A percentile compares a stretch with the other conserved stretches of the same genome.
Evolutionary conservation across 2,113 vertebrate species (phyloP).

Genomic region (Dryoscopus gambensis): DNA sequence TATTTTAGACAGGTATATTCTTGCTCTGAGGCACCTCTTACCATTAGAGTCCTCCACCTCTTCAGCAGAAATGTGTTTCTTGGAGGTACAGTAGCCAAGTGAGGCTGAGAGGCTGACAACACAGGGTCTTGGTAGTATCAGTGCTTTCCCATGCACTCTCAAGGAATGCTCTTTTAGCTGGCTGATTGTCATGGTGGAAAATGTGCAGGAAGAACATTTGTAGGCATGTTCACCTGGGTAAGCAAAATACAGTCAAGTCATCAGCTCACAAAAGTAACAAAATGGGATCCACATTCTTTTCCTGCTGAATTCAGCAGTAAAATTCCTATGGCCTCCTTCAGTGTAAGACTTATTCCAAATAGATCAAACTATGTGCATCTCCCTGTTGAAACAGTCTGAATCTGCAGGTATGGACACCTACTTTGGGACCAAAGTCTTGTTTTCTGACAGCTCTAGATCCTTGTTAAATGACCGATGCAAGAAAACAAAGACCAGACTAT

Average conservation of each 20-base stretch:
- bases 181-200: slow-evolving; percentile 90
- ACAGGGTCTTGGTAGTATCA: slow-evolving; percentile 82
- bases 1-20: background rate
- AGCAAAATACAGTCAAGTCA: slow-evolving; percentile 30
- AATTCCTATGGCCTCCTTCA: background rate
- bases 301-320: background rate
- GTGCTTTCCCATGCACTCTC: slow-evolving; percentile 84
- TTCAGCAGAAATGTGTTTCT: slow-evolving; percentile 56
- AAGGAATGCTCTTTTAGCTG: slow-evolving; percentile 92
- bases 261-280: slow-evolving; percentile 14
- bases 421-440: background rate
- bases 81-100: slow-evolving; percentile 69
- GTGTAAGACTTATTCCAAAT: background rate
- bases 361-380: background rate
- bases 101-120: slow-evolving; percentile 80
- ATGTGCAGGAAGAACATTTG: slow-evolving; percentile 88
- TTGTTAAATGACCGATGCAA: background rate
- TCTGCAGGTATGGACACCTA: background rate
- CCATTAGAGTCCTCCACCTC: slow-evolving; percentile 73
- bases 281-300: background rate
- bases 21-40: slow-evolving; percentile 39
- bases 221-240: slow-evolving; percentile 87
- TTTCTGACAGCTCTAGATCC: background rate
- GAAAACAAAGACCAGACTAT: background rate
- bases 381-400: background rate